phyloP scores from a whole-genome alignment of 2,113 vertebrate species.

The Malaclemys terrapin region DNA sequence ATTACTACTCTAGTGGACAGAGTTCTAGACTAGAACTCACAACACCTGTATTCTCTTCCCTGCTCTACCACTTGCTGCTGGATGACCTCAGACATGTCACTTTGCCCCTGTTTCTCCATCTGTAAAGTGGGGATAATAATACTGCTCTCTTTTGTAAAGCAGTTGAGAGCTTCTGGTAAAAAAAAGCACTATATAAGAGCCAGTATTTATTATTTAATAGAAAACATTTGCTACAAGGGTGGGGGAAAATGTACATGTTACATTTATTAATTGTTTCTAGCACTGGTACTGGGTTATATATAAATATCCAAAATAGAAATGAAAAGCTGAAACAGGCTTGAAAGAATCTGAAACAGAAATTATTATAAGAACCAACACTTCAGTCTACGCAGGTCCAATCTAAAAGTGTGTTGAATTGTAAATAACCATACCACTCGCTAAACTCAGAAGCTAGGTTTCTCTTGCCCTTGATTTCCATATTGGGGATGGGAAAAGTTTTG shows the following conservation, averaged over 20 bases:
- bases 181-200: neutral
- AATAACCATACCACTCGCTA: neutral
- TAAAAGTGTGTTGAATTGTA: neutral
- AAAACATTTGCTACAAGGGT: neutral
- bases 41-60: rapidly evolving
- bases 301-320: neutral
- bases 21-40: neutral
- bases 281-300: neutral
- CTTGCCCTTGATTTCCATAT: neutral
- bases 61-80: rapidly evolving
- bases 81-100: neutral
- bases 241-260: neutral
- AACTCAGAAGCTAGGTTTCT: neutral
- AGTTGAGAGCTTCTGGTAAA: neutral
- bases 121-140: neutral
- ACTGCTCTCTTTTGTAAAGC: neutral
- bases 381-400: neutral
- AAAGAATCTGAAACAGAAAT: neutral
- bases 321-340: neutral
- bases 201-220: neutral
- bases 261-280: neutral
- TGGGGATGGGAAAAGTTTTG: neutral
- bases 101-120: too few species aligned
- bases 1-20: rapidly evolving
- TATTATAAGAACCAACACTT: neutral